phyloP scores from a whole-genome alignment of 2,797 vertebrate genomes.

The Sebastiscus albofasciatus region DNA sequence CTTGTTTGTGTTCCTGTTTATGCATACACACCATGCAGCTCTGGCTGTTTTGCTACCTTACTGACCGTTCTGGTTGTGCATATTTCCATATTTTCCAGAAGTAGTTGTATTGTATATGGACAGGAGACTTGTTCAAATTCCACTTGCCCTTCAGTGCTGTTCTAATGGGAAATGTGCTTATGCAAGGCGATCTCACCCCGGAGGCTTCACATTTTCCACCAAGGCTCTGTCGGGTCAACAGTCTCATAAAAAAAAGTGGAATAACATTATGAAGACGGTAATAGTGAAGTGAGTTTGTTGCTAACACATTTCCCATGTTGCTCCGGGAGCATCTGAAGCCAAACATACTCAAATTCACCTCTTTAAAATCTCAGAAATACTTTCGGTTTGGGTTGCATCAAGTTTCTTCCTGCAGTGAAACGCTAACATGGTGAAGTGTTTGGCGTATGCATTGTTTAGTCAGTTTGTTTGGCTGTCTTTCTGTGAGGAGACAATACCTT shows the following conservation, averaged over 20 bases:
- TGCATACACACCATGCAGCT: neutral
- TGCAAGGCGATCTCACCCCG: constrained; percentile 77
- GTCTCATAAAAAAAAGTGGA: constrained; percentile 73
- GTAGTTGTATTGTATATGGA: constrained; percentile 55
- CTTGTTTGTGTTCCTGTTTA: constrained; percentile 18
- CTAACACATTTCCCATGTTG: constrained; percentile 68
- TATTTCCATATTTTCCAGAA: constrained; percentile 60
- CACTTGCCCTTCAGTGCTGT: constrained; percentile 74
- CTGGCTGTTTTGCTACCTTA: constrained; percentile 19
- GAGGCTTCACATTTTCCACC: constrained; percentile 76
- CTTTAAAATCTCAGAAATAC: constrained; percentile 53
- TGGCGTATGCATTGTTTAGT: constrained; percentile 23
- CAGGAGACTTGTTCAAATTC: constrained; percentile 66
- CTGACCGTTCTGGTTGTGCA: constrained; percentile 27
- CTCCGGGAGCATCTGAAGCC: constrained; percentile 64
- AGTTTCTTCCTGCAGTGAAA: constrained; percentile 41
- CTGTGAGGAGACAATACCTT: constrained; percentile 30
- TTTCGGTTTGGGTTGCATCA: constrained; percentile 50
- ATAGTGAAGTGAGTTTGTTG: constrained; percentile 72
- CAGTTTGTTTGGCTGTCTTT: constrained; percentile 26
- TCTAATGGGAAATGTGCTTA: constrained; percentile 83
- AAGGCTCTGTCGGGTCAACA: constrained; percentile 76
- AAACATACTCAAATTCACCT: constrained; percentile 67
- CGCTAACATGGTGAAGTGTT: constrained; percentile 20
- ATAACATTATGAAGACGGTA: constrained; percentile 77